Evolutionary conservation across 2,113 vertebrate genomes (phyloP), one percentile per base, ranked within the genome.

Genomic region (Macrotus californicus): DNA sequence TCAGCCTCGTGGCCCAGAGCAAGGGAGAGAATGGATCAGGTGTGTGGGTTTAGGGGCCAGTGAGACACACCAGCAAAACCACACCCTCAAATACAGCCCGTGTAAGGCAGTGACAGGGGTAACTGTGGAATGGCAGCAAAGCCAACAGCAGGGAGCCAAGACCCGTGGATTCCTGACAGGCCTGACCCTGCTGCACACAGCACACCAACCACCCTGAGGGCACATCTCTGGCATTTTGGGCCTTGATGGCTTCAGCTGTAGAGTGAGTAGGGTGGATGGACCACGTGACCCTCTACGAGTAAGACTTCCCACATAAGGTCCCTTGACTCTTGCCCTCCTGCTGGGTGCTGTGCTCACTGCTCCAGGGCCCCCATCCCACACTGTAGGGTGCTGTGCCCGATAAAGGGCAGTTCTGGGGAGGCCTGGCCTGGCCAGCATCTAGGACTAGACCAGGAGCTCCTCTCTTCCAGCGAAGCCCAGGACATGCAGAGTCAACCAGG

Each of bases 401-500:
- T 36, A 36, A 9, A 22, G 50, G 13, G n/a, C 36, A 2, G 13
- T 3, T 0, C 43, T 3, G 3, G 36, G 46, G 59, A 15, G 21
- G 54, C 73, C 73, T 15, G 79, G 48, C n/a, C 75, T 0, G 9
- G 16, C 75, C 12, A 24, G 61, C 67, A 22, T 75, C 77, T 75
- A 21, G 82, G 85, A 41, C 61, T 36, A 13, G 72, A 70, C 36
- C 39, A 7, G 54, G 34, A 16, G 24, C n/a, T 56, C 79, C 54
- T 43, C n/a, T 84, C 73, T 96, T 97, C 96, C 52, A 91, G 85
- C 5, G 95, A 97, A 97, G 82, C 90, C 93, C 87, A 69, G 94
- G 96, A 97, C 94, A 52, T 73, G 86, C 89, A 97, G 92, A 97
- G 97, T 95, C 94, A 77, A 91, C 83, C 87, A 89, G 98, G 98